Evolutionary conservation across 2,888 invertebrate genomes (phyloP), one percentile per base, ranked within the genome.

Genomic region (Drosophila bunnanda): DNA sequence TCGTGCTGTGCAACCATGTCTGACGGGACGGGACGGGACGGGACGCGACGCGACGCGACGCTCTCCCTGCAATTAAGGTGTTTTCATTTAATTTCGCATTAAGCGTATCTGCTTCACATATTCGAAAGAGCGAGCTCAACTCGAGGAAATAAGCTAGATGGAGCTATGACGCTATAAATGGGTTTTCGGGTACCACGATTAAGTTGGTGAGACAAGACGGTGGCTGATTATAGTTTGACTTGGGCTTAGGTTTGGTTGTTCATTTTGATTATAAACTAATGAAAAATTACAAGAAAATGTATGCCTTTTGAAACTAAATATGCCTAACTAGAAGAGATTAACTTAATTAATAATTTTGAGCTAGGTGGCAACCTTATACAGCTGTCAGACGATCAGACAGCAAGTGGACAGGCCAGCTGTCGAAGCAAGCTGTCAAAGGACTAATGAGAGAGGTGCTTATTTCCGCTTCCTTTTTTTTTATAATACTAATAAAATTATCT

Each of bases 31-130:
- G 46, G 44, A 55, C 54, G 67, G 25, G 36, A 30, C 48, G 65
- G 22, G 46, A 20, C 28, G 43, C 55, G 44, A 55, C 54, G 67
- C 32, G 36, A 30, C 48, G 65, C 32, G 30, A 30, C 36, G 25
- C 38, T 28, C 54, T 61, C 53, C 28, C 43, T 52, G 62, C 72
- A 72, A 72, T 72, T 72, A 72, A 72, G 72, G 72, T 72, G 72
- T 72, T 72, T 72, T 70, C 72, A 62, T 72, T 72, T 72, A 72
- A 72, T 72, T 72, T 72, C 72, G 70, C 70, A 72, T 72, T 70
- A 69, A 72, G 72, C 72, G 62, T 43, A 54, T 64, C 64, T 57
- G 62, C 72, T 62, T 62, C 62, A 70, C 72, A 72, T 62, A 62
- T 72, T 72, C 32, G 50, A 34, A 36, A 55, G 58, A 72, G 58